phyloP scores from a whole-genome alignment of 2,797 vertebrate species.

The Anguilla marmorata region DNA sequence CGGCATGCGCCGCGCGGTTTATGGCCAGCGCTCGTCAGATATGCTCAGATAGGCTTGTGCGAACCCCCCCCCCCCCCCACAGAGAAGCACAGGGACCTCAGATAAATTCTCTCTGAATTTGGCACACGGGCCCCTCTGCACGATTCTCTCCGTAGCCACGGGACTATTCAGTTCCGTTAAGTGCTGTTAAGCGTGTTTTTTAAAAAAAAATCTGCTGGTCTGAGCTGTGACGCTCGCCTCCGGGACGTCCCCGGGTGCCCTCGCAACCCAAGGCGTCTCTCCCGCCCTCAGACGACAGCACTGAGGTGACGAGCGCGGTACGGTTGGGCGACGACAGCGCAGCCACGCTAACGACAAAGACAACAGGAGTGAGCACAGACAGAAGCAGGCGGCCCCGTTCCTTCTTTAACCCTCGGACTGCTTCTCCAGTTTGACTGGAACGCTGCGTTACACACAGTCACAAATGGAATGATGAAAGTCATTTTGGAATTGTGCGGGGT shows the following conservation, averaged over 20 bases:
- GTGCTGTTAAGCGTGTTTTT: neutral
- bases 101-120: neutral
- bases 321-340: slow-evolving; percentile 30
- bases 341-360: slow-evolving; percentile 41
- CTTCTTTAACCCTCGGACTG: slow-evolving; percentile 44
- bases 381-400: neutral
- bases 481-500: slow-evolving; percentile 66
- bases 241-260: neutral
- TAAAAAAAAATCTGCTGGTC: neutral
- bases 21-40: neutral
- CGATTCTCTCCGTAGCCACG: neutral
- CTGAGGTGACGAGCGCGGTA: slow-evolving; percentile 52
- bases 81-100: neutral
- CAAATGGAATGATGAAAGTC: slow-evolving; percentile 41
- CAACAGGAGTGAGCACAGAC: slow-evolving; percentile 55
- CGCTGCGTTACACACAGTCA: slow-evolving; percentile 51
- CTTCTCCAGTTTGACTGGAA: slow-evolving; percentile 56
- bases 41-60: neutral
- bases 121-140: neutral
- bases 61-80: too few relatives aligned
- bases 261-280: neutral
- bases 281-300: slow-evolving; percentile 38
- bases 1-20: neutral
- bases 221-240: neutral
- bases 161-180: neutral